Evolutionary conservation across 2,888 invertebrate species (phyloP), one percentile per base, ranked within the genome.

Genomic region (Sisyra terminalis): DNA sequence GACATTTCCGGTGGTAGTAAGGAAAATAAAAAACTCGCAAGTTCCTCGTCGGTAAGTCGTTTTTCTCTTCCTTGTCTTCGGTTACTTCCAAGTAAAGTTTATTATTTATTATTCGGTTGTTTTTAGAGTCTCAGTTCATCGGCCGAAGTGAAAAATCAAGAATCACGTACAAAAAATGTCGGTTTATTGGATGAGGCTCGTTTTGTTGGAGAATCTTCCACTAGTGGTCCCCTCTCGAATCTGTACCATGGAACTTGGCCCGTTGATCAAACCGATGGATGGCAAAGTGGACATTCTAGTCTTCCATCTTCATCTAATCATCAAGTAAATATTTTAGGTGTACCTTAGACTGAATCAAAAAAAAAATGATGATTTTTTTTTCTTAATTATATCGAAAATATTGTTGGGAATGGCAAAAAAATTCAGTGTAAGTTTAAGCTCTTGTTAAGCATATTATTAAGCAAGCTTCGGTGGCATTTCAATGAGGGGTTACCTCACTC

Each of bases 201-300:
- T 16, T 31, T 15, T 39, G 46, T 18, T 49, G 49, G 24, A 48
- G 44, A 43, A 50, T 41, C 39, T 47, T 29, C 29, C 7, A 11
- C 15, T 7, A 24, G 24, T 29, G 53, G 58, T 47, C 58, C 55
- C 48, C 48, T 68, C 44, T 59, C 65, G 9, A 60, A 65, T 34
- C 60, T 70, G 44, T 71, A 70, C 52, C 72, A 71, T 51, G 74
- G 73, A n/a, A 70, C 72, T 10, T 75, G 75, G 75, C 73, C 73
- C 5, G 66, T 71, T 34, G 71, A 70, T 52, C 64, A 59, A 51
- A 3, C 24, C 59, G 58, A 45, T 50, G 46, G 14, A 47, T 36
- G 40, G 39, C 32, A 36, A 18, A 42, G 40, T 42, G 44, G 34
- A 32, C 32, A 32, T 11, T 40, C 40, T 31, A 37, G 44, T 35